These are phyloP conservation scores for Leptogaster cylindrica DNA, from an alignment of 2,888 invertebrate genomes.

Conservation along the genomic window DNA sequence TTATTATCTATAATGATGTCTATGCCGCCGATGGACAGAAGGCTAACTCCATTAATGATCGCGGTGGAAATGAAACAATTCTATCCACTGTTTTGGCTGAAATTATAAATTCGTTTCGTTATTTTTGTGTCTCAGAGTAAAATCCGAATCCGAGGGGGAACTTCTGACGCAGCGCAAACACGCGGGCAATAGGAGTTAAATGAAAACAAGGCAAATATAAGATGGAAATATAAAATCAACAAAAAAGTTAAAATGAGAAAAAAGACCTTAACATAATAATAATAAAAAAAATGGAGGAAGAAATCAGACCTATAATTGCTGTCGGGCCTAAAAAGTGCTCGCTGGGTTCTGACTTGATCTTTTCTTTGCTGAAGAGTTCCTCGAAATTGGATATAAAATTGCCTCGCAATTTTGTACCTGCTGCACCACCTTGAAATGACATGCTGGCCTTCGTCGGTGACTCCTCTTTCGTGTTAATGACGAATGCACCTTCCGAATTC, in stretches of 20 bases:
- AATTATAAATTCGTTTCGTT: slow-evolving; percentile 43
- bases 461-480: slow-evolving; percentile 30
- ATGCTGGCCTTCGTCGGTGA: slow-evolving; percentile 25
- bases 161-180: slow-evolving; percentile 21
- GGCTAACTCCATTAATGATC: slow-evolving; percentile 38
- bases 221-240: not conserved
- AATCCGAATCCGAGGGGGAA: slow-evolving; percentile 5
- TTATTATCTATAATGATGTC: slow-evolving; percentile 45
- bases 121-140: slow-evolving; percentile 9
- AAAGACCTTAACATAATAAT: not conserved
- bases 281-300: slow-evolving; percentile 28
- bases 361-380: slow-evolving; percentile 35
- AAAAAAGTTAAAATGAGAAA: not conserved
- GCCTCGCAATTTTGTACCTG: slow-evolving; percentile 38
- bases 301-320: slow-evolving; percentile 40
- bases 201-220: not conserved
- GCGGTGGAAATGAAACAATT: slow-evolving; percentile 41
- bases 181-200: not conserved
- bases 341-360: slow-evolving; percentile 33
- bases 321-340: slow-evolving; percentile 37
- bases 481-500: not conserved
- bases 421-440: slow-evolving; percentile 16
- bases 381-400: slow-evolving; percentile 40
- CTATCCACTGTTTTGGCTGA: slow-evolving; percentile 39
- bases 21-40: slow-evolving; percentile 38